A percentile compares a stretch with the other conserved stretches of the same genome.
These are phyloP conservation scores for Stictonetta naevosa DNA, from an alignment of 2,113 vertebrate species.

Conservation along the genomic window DNA sequence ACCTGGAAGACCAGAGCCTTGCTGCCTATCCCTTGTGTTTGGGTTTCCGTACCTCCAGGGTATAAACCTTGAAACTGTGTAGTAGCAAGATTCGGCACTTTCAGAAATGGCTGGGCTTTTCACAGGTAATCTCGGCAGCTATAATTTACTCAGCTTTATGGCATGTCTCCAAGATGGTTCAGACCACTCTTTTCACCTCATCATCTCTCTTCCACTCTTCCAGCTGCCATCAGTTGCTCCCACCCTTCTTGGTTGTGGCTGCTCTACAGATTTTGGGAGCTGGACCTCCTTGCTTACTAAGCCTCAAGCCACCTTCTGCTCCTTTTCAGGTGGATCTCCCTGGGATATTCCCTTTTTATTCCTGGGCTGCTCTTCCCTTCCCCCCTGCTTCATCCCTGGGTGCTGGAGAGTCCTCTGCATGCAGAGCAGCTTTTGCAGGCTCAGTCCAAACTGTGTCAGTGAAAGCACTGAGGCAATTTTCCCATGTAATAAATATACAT, in stretches of 20 bases:
- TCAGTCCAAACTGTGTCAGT: slow-evolving; percentile 22
- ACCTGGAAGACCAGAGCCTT: neutral
- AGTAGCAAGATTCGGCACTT: neutral
- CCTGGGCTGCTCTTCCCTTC: neutral
- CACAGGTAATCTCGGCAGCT: accelerated
- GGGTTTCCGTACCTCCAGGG: neutral
- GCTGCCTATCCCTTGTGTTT: neutral
- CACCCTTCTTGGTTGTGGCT: neutral
- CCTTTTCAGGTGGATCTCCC: neutral
- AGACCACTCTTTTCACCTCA: neutral
- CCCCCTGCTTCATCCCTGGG: neutral
- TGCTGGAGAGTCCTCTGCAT: neutral
- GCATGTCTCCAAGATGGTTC: neutral
- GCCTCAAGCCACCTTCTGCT: neutral
- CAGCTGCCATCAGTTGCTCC: neutral
- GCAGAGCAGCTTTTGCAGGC: neutral
- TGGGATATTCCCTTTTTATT: neutral
- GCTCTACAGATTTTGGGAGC: neutral
- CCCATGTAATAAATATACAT: slow-evolving; percentile 49
- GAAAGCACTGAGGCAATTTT: slow-evolving; percentile 58
- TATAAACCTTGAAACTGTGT: neutral
- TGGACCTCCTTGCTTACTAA: neutral
- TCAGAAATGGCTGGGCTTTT: neutral
- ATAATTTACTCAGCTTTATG: neutral
- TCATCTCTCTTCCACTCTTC: neutral